phyloP scores from a whole-genome alignment of 2,797 vertebrate species.

The Sphenopsis melanotis region DNA sequence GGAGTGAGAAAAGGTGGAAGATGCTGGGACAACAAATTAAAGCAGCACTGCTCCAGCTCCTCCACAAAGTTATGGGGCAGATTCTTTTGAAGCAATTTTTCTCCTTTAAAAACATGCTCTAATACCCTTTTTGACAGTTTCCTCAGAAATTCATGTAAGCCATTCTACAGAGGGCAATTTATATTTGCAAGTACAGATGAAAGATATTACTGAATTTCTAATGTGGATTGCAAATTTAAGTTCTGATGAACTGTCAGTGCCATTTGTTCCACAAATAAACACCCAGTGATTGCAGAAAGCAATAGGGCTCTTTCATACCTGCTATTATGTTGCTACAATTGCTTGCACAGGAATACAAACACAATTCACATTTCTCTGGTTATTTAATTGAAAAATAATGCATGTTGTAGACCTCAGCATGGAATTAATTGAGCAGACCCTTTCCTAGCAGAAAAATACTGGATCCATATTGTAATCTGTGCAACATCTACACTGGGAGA shows the following conservation, averaged over 20 bases:
- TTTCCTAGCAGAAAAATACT: neutral
- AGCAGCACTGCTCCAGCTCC: neutral
- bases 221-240: neutral
- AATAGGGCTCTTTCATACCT: neutral
- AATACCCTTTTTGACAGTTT: neutral
- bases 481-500: neutral
- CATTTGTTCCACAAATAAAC: constrained; percentile 33
- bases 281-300: neutral
- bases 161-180: neutral
- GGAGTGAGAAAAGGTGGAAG: neutral
- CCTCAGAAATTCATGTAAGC: constrained; percentile 1
- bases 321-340: neutral
- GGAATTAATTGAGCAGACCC: neutral
- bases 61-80: neutral
- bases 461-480: neutral
- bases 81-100: neutral
- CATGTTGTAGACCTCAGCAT: neutral
- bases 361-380: neutral
- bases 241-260: neutral
- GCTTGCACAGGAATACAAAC: neutral
- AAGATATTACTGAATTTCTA: neutral
- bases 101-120: neutral
- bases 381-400: neutral
- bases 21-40: neutral
- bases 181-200: neutral